These are phyloP conservation scores for Sogatella furcifera DNA, from an alignment of 1,140 invertebrate species.

Conservation along the genomic window DNA sequence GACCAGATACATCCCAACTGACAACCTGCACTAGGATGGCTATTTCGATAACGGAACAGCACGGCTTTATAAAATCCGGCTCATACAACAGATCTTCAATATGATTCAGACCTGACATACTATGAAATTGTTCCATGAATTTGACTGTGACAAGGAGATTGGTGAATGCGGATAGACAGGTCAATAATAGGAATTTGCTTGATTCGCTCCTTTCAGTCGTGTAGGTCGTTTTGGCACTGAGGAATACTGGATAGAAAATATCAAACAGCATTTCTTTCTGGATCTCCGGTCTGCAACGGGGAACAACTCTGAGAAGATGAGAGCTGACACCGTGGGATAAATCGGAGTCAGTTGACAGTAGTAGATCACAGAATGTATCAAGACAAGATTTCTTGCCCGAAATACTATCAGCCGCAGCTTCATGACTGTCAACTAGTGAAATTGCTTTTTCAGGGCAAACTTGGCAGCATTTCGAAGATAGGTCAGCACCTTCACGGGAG, in stretches of 20 bases:
- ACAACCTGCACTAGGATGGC: conserved; percentile 45
- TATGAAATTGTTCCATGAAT: conserved; percentile 46
- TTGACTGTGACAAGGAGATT: conserved; percentile 40
- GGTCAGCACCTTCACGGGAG: conserved; percentile 1
- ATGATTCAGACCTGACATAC: conserved; percentile 42
- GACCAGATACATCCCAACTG: conserved; percentile 30
- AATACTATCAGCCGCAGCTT: too few species aligned
- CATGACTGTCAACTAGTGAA: too few species aligned
- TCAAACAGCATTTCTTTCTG: conserved; percentile 44
- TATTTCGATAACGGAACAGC: conserved; percentile 48
- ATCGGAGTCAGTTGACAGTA: conserved; percentile 41
- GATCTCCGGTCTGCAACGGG: conserved; percentile 39
- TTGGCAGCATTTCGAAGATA: conserved; percentile 9
- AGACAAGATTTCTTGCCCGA: too few species aligned
- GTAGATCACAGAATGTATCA: conserved; percentile 37
- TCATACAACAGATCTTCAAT: conserved; percentile 40
- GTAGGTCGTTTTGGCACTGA: conserved; percentile 40
- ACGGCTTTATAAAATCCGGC: conserved; percentile 42
- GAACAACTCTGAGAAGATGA: conserved; percentile 46
- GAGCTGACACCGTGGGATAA: conserved; percentile 42
- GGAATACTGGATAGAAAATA: conserved; percentile 48
- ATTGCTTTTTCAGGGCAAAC: too few species aligned
- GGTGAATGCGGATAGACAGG: conserved; percentile 47
- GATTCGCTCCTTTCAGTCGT: conserved; percentile 33
- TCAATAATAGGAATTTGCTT: conserved; percentile 44